These are phyloP conservation scores for Halichoerus grypus DNA, from an alignment of 2,113 vertebrate species.

Conservation along the genomic window DNA sequence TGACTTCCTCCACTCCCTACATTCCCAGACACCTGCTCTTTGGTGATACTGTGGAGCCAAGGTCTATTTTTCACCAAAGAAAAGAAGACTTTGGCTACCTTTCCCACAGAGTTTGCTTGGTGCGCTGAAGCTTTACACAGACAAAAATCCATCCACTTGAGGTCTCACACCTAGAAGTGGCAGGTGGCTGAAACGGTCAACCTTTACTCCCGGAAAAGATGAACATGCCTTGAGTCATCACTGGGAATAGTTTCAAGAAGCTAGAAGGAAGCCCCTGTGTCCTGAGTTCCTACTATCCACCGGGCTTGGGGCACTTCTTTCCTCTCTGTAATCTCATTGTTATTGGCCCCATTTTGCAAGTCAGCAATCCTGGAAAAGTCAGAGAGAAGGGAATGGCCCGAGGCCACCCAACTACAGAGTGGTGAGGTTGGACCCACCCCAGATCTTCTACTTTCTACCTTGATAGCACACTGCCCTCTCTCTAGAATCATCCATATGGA, in stretches of 20 bases:
- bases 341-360: neutral
- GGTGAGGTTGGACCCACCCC: neutral
- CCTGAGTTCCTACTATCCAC: neutral
- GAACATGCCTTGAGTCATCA: neutral
- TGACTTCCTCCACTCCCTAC: neutral
- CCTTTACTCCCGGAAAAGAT: neutral
- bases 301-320: neutral
- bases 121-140: neutral
- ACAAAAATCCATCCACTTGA: neutral
- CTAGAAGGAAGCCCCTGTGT: neutral
- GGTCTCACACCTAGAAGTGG: neutral
- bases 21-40: neutral
- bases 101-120: neutral
- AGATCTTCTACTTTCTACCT: neutral
- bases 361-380: neutral
- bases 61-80: neutral
- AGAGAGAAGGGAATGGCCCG: neutral
- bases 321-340: neutral
- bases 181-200: neutral
- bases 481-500: neutral
- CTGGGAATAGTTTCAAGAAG: neutral
- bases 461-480: neutral
- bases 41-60: neutral
- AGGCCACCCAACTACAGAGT: neutral
- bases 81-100: neutral